Base-by-base conservation (phyloP, 2,888 invertebrate species). In the Andrena camellia region DNA sequence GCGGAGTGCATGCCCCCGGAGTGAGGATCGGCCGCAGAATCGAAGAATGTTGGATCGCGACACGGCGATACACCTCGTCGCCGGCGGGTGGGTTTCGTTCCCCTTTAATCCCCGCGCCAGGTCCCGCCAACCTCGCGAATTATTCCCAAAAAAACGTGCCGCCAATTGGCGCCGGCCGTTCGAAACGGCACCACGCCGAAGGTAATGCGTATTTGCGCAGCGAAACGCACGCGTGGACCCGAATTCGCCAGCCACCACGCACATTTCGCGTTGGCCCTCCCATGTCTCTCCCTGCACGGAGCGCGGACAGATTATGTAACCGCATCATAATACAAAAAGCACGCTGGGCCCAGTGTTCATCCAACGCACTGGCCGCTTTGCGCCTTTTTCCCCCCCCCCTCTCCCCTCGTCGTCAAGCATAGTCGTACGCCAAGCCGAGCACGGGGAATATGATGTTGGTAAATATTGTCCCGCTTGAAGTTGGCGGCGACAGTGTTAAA, bases 11-110 rank as follows among this genome's bases (percentile, higher is more conserved):
- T 87, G 89, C 70, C 75, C 69, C 64, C 69, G 10, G 74, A 75
- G 70, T 81, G 63, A 78, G 60, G 20, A 57, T 64, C 57, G 20
- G 66, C 69, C 57, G 59, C 73, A 31, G 48, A 72, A 54, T 72
- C 70, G 78, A 76, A 93, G 89, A 89, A 97, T 96, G 97, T 96
- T 96, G 95, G 97, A 97, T 94, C 96, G 96, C 94, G 98, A 98
- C 95, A 98, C 98, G 90, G 96, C 98, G 91, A 98, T 98, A 95
- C 98, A 99, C 95, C 96, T 99, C 92, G 95, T 98, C 92, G 98
- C 98, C 94, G 99, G 99, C 96, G 98, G 98, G 99, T 99, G 96
- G 96, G 98, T 96, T 88, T 88, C 62, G 13, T 60, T 74, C 33
- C 54, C 23, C 66, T 54, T 59, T 26, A 3, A 7, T 35, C 33